Evolutionary conservation across 2,888 invertebrate genomes (phyloP).

Genomic region (Trichogramma dendrolimi): DNA sequence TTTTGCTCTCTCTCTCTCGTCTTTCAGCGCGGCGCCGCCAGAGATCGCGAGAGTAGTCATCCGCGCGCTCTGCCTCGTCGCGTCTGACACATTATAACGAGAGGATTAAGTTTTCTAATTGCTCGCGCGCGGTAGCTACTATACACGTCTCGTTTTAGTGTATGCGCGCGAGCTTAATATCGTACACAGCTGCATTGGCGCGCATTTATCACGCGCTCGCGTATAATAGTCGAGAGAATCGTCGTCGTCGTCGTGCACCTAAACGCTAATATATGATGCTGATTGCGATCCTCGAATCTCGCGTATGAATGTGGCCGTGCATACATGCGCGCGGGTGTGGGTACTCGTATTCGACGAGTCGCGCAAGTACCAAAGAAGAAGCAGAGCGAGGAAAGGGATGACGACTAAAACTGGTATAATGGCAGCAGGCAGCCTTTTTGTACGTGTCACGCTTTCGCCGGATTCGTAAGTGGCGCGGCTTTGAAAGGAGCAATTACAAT

Average conservation of each 20-base stretch:
- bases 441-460: too few relatives aligned
- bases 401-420: too few relatives aligned
- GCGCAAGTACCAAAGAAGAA: too few relatives aligned
- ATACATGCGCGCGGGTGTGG: not conserved
- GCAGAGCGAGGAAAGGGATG: too few relatives aligned
- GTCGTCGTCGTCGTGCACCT: not conserved
- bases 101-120: conserved; percentile 37
- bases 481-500: too few relatives aligned
- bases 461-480: too few relatives aligned
- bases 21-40: not conserved
- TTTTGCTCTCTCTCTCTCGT: not conserved
- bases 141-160: not conserved
- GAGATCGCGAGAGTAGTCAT: not conserved
- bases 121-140: conserved; percentile 24
- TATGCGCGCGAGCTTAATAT: not conserved
- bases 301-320: conserved; percentile 6
- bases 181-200: not conserved
- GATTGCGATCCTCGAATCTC: conserved; percentile 36
- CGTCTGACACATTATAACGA: conserved; percentile 38
- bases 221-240: not conserved
- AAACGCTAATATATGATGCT: not conserved
- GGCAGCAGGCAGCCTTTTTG: too few relatives aligned
- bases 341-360: not conserved
- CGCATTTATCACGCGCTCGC: conserved; percentile 2
- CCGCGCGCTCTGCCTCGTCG: conserved; percentile 12